These are phyloP conservation scores for Poeciliopsis occidentalis DNA, from an alignment of 2,113 vertebrate species.

Conservation along the genomic window DNA sequence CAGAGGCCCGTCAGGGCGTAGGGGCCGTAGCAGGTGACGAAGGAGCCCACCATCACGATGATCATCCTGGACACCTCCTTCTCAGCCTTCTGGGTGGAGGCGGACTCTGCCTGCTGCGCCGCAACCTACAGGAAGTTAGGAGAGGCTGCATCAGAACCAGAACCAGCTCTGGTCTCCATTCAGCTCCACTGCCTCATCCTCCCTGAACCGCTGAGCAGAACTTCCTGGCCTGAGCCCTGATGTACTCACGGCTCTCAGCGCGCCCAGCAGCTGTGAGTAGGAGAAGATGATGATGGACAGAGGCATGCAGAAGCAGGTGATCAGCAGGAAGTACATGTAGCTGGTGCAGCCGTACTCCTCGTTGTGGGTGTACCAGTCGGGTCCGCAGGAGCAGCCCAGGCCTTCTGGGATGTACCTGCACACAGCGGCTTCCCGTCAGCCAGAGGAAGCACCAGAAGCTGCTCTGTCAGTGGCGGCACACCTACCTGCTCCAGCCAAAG, in stretches of 20 bases:
- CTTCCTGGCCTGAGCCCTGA: neutral
- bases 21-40: slow-evolving; percentile 82
- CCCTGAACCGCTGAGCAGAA: too few relatives aligned
- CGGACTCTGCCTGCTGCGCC: slow-evolving; percentile 85
- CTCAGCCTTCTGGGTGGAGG: slow-evolving; percentile 87
- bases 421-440: neutral
- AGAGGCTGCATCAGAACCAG: too few relatives aligned
- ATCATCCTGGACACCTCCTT: slow-evolving; percentile 86
- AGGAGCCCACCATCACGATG: slow-evolving; percentile 85
- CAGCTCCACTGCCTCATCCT: too few relatives aligned
- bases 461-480: neutral
- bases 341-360: slow-evolving; percentile 80
- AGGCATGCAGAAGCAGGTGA: slow-evolving; percentile 83
- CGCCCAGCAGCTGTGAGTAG: slow-evolving; percentile 73
- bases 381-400: slow-evolving; percentile 86
- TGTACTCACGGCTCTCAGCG: slow-evolving; percentile 50
- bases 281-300: slow-evolving; percentile 84
- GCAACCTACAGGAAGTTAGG: slow-evolving; percentile 77
- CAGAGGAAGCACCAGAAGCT: neutral
- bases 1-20: slow-evolving; percentile 72
- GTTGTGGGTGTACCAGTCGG: slow-evolving; percentile 85
- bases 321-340: slow-evolving; percentile 83
- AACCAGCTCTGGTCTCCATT: too few relatives aligned
- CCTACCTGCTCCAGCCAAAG: slow-evolving; percentile 87
- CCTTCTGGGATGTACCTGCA: slow-evolving; percentile 82